Evolutionary conservation across 53 echinoderm and acorn worm genomes (phyloP), one percentile per base, ranked within the genome.

Genomic region (Actinopyga echinites): DNA sequence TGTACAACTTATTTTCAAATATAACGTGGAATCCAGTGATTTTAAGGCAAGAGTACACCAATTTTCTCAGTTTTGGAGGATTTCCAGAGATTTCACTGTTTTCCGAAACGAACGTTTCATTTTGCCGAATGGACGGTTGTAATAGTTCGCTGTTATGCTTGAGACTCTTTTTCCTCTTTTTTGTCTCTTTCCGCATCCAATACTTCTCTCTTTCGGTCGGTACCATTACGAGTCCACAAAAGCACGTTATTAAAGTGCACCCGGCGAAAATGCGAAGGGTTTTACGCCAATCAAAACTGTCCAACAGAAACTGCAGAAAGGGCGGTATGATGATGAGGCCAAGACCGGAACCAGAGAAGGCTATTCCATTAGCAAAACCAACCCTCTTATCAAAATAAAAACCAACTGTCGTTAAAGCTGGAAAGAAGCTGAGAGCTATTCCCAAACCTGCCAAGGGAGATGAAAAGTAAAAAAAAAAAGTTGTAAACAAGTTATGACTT

Each of bases 41-140:
- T 44, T 71, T 71, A 28, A 71, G 42, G 71, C 71, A 71, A 38
- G 71, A 71, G 28, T 24, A 40, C 4, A 38, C 40, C 2, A 71
- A 24, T 71, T 37, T 71, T 42, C 44, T 12, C 22, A 71, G 12
- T 45, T 44, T 71, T 9, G 28, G 28, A 10, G 28, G 1, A 31
- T 63, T 63, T 63, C 24, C 29, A 12, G 63, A 28, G 29, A 23
- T 8, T 21, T 60, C 60, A 10, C 22, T 21, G 8, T 36, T 36
- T 10, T 36, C 43, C 3, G 15, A 17, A 49, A 49, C 15, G 17
- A 49, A 49, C 9, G 49, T 10, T 21, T 65, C 36, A 32, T 65
- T 36, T 65, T 65, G 29, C 36, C 32, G 29, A 13, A 61, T 26
- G 7, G 49, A 49, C 17, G 49, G 49, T 17, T 49, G 49, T 49